phyloP scores from a whole-genome alignment of 1,140 invertebrate genomes.

The Hirudo medicinalis region DNA sequence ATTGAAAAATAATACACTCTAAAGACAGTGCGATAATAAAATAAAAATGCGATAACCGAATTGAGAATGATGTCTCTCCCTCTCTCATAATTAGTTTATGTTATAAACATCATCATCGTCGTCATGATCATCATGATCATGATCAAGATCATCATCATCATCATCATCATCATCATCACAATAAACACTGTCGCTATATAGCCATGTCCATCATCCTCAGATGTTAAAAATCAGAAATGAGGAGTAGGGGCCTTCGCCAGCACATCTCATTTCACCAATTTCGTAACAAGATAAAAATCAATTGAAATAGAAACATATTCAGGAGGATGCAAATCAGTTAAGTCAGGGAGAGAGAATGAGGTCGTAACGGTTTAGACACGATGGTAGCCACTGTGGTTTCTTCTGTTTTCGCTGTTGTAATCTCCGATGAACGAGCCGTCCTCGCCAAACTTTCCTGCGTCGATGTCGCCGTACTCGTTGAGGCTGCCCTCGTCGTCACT shows the following conservation, averaged over 20 bases:
- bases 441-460: constrained; percentile 89
- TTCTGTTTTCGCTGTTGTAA: constrained; percentile 52
- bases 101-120: no score
- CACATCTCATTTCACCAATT: not conserved
- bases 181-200: not conserved
- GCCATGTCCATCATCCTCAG: not conserved
- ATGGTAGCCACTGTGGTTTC: constrained; percentile 4
- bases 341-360: not conserved
- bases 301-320: not conserved
- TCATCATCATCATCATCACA: not conserved
- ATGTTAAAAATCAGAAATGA: no score
- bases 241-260: no score
- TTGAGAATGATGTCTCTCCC: no score
- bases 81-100: no score
- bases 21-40: no score
- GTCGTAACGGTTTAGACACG: not conserved
- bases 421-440: constrained; percentile 92
- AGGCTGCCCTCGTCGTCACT: constrained; percentile 59
- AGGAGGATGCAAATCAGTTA: not conserved
- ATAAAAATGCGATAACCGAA: no score
- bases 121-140: no score
- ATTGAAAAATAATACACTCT: no score
- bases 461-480: constrained; percentile 90
- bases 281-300: not conserved
- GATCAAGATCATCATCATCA: not conserved